Base-by-base conservation (phyloP, 2,113 vertebrate genomes). In the Actinemys pallida region DNA sequence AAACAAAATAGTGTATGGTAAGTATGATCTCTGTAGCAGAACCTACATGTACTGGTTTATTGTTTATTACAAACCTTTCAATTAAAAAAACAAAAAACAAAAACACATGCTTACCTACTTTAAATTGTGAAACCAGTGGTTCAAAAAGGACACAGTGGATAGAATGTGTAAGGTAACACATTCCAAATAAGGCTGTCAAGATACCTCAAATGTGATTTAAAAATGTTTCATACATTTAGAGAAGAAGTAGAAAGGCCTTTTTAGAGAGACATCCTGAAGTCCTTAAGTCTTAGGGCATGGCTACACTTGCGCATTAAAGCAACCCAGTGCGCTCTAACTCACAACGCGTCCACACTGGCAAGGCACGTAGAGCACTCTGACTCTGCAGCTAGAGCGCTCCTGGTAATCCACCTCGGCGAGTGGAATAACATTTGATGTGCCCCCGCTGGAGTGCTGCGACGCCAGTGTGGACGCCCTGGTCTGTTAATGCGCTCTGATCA, bases 41-140 rank as follows among this genome's bases (percentile, higher is more conserved):
- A 35, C 39, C 6, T 0, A 50, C 11, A 76, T 3, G 1, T 5
- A 83, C 0, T 4, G 29, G 47, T 84, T 8, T 5, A 47, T 2
- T 42, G 22, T 24, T 31, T 81, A 8, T 35, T 88, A 42, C 10
- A 49, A 39, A 76, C 6, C 52, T 49, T 1, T 10, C n/a, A 31
- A 13, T 81, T 49, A 91, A 94, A 84, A 31, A 29, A 29, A 10
- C 25, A 12, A 59, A 13, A 59, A 29, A 62, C 27, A 27, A 10
- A 42, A 22, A 75, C 72, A 69, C 12, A 29, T 5, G 56, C 54
- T 27, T 59, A 22, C 42, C 24, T 12, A 27, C 25, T 16, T 47
- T 27, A 45, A 80, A 53, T 29, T 87, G 29, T 49, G 39, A 45
- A 42, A 81, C 42, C 5, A 62, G n/a, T 19, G 54, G 62, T 93